These are phyloP conservation scores for Clupea harengus DNA, from an alignment of 2,113 vertebrate genomes.

Conservation along the genomic window DNA sequence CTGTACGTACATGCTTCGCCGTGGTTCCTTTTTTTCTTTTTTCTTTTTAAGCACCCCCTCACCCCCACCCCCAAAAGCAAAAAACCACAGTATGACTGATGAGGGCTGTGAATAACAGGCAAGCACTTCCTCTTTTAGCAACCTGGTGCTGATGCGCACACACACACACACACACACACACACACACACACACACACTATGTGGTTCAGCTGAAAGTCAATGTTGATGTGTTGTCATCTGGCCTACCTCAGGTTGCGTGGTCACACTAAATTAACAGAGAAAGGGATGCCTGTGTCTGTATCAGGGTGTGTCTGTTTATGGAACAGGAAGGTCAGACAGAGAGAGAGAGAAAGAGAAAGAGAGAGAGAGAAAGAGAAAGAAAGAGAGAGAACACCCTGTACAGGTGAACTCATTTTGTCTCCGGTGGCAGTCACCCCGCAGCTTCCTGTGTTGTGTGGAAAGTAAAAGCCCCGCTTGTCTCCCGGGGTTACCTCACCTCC, in stretches of 20 bases:
- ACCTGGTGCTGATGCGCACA: neutral
- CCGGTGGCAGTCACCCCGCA: neutral
- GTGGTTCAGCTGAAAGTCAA: neutral
- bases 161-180: neutral
- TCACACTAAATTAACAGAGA: slow-evolving; percentile 24
- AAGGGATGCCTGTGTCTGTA: slow-evolving; percentile 8
- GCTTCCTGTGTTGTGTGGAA: slow-evolving; percentile 19
- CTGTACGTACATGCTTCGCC: slow-evolving; percentile 31
- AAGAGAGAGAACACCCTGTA: neutral
- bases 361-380: neutral
- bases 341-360: neutral
- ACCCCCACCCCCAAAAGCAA: neutral
- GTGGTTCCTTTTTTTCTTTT: slow-evolving; percentile 30
- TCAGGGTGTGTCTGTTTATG: slow-evolving; percentile 9
- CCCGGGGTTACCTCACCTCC: slow-evolving; percentile 12
- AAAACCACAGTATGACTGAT: slow-evolving; percentile 32
- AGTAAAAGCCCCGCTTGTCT: slow-evolving; percentile 17
- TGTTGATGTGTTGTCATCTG: neutral
- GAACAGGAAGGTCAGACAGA: neutral
- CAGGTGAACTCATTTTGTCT: slow-evolving; percentile 2
- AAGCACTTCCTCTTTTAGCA: slow-evolving; percentile 35
- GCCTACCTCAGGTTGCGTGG: neutral
- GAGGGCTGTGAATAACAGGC: slow-evolving; percentile 24
- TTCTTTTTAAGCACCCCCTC: neutral
- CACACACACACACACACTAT: neutral